Conservation (phyloP, 2,113 vertebrate genomes). For the Pygoscelis antarcticus region DNA sequence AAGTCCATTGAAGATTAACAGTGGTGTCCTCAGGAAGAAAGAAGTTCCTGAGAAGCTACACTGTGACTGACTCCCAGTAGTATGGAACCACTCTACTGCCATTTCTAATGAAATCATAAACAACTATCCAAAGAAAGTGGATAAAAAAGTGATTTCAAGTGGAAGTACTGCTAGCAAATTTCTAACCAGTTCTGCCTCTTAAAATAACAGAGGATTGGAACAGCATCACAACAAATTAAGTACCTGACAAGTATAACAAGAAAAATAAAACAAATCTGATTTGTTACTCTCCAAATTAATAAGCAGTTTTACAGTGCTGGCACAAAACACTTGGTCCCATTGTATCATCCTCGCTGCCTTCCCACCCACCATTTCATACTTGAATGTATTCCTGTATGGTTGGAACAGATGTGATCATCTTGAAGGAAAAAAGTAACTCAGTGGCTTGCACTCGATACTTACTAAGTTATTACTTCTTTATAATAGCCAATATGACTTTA, state of each 20-base stretch:
- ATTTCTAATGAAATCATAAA: not conserved
- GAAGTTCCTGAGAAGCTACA: not conserved
- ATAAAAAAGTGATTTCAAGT: not conserved
- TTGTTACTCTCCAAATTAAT: not conserved
- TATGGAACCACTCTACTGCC: not conserved
- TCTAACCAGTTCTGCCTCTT: not conserved
- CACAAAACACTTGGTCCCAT: not conserved
- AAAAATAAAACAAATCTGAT: not conserved
- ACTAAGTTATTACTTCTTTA: not conserved
- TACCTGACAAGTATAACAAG: not conserved
- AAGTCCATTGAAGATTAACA: not conserved
- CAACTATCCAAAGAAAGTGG: not conserved
- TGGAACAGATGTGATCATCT: not conserved
- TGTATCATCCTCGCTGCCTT: not conserved
- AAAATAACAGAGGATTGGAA: not conserved
- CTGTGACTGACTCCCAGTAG: not conserved
- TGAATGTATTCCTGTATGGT: not conserved
- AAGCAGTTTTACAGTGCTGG: not conserved
- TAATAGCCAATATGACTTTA: not conserved
- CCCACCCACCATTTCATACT: not conserved
- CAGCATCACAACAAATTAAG: not conserved
- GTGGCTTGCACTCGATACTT: not conserved
- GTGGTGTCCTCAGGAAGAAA: not conserved
- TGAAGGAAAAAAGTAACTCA: not conserved
- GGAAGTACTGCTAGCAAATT: not conserved